phyloP scores from a whole-genome alignment of 2,797 vertebrate genomes.

The Danionella dracula region DNA sequence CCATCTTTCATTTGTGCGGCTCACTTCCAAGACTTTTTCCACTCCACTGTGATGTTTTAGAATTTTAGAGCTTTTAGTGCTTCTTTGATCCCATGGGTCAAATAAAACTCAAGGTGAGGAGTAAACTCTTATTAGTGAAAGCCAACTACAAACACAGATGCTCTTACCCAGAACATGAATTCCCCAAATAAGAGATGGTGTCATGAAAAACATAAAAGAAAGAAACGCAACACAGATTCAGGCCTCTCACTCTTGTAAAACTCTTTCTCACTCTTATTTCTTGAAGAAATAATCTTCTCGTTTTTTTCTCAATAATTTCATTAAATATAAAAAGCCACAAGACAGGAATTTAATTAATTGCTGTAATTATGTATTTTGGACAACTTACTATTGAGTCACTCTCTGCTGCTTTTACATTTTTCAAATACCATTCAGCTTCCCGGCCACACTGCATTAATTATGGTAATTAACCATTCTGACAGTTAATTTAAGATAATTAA shows the following conservation, averaged over 20 bases:
- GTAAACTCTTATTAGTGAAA: constrained; percentile 21
- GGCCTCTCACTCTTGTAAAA: no score
- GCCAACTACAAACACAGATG: not conserved
- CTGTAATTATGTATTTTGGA: constrained; percentile 67
- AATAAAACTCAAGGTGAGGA: constrained; percentile 9
- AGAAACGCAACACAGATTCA: not conserved
- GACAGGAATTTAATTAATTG: constrained; percentile 64
- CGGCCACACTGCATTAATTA: constrained; percentile 69
- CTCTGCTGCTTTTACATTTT: constrained; percentile 62
- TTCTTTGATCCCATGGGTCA: constrained; percentile 10
- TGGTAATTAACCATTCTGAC: constrained; percentile 71
- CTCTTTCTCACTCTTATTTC: no score
- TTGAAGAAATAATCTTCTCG: not conserved
- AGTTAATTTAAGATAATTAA: constrained; percentile 74
- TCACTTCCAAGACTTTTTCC: constrained; percentile 11
- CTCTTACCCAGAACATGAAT: not conserved
- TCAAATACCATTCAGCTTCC: constrained; percentile 60
- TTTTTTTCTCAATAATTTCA: constrained; percentile 16
- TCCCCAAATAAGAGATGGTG: not conserved
- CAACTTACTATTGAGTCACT: constrained; percentile 59
- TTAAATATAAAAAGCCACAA: constrained; percentile 40
- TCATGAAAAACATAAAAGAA: not conserved
- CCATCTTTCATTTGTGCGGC: constrained; percentile 1
- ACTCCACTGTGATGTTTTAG: not conserved
- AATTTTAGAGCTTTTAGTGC: constrained; percentile 16